Evolutionary conservation across 2,113 vertebrate species (phyloP).

Genomic region (Halcyon senegalensis): DNA sequence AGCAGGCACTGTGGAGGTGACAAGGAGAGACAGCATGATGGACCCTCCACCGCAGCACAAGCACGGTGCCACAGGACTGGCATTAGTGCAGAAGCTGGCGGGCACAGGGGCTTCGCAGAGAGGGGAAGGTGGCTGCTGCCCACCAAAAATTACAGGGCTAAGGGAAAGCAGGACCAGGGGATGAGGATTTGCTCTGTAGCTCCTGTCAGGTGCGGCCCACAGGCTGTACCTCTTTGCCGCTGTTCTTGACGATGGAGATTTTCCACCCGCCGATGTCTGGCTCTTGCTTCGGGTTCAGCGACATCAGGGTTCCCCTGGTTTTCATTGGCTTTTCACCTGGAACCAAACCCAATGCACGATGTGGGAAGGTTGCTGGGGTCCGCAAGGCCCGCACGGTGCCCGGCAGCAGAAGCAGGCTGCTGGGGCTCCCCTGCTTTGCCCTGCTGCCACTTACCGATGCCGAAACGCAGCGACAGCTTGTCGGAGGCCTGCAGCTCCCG

Average conservation of each 20-base stretch:
- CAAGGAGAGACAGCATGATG: neutral
- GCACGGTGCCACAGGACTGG: neutral
- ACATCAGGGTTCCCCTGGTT: conserved; percentile 17
- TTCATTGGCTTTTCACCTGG: conserved; percentile 29
- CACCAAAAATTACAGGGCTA: neutral
- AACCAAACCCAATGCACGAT: neutral
- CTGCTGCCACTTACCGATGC: neutral
- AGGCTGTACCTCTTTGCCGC: conserved; percentile 35
- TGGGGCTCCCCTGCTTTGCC: neutral
- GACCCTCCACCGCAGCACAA: neutral
- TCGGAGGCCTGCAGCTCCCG: neutral
- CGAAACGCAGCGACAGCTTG: neutral
- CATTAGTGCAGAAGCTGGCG: fast-evolving
- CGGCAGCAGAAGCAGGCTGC: neutral
- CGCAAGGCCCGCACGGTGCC: fast-evolving
- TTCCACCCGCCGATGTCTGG: neutral
- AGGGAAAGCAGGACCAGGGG: neutral
- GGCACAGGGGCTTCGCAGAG: fast-evolving
- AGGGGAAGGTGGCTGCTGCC: neutral
- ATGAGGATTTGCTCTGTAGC: neutral
- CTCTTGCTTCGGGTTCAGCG: neutral
- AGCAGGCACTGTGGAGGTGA: conserved; percentile 58
- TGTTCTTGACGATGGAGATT: neutral
- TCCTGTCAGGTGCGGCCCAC: fast-evolving
- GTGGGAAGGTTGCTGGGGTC: neutral